Evolutionary conservation across 2,797 vertebrate genomes (phyloP).

Genomic region (Zalophus californianus): DNA sequence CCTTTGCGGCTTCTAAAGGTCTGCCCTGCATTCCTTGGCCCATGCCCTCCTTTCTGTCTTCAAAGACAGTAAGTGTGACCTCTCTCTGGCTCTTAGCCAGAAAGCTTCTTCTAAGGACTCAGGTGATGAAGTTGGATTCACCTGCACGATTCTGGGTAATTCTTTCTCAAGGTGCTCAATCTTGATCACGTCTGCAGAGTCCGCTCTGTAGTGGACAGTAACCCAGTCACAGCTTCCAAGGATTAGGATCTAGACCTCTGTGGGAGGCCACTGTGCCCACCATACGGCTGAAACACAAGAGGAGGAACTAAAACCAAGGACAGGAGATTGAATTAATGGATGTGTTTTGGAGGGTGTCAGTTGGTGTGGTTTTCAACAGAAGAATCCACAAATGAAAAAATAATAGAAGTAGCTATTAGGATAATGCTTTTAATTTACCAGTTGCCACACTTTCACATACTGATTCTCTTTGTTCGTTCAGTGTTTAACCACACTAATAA

Average conservation of each 20-base stretch:
- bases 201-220: neutral
- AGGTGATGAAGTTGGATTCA: neutral
- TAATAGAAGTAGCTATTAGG: neutral
- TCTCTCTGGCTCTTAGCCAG: neutral
- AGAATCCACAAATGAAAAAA: slow-evolving; percentile 28
- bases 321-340: neutral
- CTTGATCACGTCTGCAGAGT: neutral
- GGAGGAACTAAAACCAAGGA: neutral
- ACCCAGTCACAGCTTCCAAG: neutral
- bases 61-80: neutral
- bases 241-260: neutral
- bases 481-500: slow-evolving; percentile 22
- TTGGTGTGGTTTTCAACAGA: slow-evolving; percentile 15
- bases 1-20: neutral
- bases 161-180: neutral
- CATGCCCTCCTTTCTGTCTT: neutral
- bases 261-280: neutral
- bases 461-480: neutral
- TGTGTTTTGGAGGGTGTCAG: neutral
- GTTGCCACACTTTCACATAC: neutral
- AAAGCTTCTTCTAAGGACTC: neutral
- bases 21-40: neutral
- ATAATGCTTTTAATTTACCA: neutral
- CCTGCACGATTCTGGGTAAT: neutral
- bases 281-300: neutral